Conservation (phyloP, 2,797 vertebrate genomes). For the Crenichthys baileyi region DNA sequence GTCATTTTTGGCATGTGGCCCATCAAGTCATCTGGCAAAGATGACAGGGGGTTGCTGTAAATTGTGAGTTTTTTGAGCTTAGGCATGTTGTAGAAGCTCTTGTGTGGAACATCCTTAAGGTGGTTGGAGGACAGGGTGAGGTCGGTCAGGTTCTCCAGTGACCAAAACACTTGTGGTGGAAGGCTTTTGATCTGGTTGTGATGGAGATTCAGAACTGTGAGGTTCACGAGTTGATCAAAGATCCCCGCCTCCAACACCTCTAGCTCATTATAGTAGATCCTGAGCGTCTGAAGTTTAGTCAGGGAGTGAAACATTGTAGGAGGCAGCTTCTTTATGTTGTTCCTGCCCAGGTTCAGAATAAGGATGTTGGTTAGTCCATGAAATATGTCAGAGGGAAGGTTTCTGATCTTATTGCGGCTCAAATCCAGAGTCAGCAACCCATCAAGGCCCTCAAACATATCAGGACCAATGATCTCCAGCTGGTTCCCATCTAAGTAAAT, state of each 20-base stretch:
- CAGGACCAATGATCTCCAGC: slow-evolving; percentile 69
- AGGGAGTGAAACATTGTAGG: slow-evolving; percentile 77
- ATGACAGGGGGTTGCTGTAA: slow-evolving; percentile 84
- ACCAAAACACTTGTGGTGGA: slow-evolving; percentile 80
- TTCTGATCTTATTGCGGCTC: slow-evolving; percentile 80
- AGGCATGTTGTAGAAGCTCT: slow-evolving; percentile 84
- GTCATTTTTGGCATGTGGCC: slow-evolving; percentile 84
- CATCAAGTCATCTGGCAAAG: slow-evolving; percentile 84
- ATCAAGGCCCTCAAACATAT: slow-evolving; percentile 77
- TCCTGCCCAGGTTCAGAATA: slow-evolving; percentile 83
- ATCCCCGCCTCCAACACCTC: slow-evolving; percentile 74
- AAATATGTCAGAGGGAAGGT: slow-evolving; percentile 73
- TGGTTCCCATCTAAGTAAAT: slow-evolving; percentile 81
- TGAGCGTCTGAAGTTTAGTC: slow-evolving; percentile 75
- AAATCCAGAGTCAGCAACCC: slow-evolving; percentile 78
- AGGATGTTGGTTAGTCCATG: slow-evolving; percentile 76
- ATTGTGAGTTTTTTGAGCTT: slow-evolving; percentile 80
- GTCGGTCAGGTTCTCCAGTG: slow-evolving; percentile 74
- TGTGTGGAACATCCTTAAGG: slow-evolving; percentile 78
- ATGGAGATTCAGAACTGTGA: slow-evolving; percentile 80
- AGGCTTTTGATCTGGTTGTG: slow-evolving; percentile 81
- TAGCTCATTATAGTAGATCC: slow-evolving; percentile 82
- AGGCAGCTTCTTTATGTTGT: slow-evolving; percentile 81
- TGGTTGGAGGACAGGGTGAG: slow-evolving; percentile 84
- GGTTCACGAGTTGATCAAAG: slow-evolving; percentile 78